Base-by-base conservation (phyloP, 2,888 invertebrate genomes). In the Metopia argyrocephala region DNA sequence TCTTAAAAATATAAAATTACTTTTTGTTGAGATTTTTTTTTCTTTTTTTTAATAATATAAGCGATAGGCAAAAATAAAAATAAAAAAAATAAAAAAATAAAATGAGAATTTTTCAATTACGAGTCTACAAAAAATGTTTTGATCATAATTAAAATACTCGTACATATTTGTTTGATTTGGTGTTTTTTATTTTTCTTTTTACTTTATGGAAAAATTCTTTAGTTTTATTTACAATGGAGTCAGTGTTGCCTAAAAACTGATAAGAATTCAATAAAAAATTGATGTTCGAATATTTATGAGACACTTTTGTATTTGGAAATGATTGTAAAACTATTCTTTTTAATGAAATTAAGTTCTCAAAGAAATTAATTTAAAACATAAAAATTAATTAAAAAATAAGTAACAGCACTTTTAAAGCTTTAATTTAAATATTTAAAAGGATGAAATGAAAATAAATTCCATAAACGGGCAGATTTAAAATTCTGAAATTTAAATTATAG, bases 71-170 rank as follows among this genome's bases (percentile, higher is more conserved):
- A 61, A 23, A 68, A 66, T 9, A 38, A 56, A 66, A 56, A 31
- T 20, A 6, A 23, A 56, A 1, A 5, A 4, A 25, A 0, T 38
- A 57, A 73, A 18, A 48, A 28, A 61, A 46, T 5, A 45, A 21
- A 57, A 23, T 27, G 57, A 61, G 38, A 9, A 31, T 25, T 45
- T 70, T 70, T 78, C 71, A 59, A 59, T 78, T 65, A 59, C 64
- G 48, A 70, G n/a, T n/a, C n/a, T n/a, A n/a, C n/a, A 71, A 65
- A 46, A 23, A 57, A 25, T 25, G n/a, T 59, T 23, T 12, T 54
- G 23, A 1, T 21, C 7, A 3, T 27, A 50, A 50, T 23, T 20
- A 64, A 76, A 57, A 70, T n/a, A n/a, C n/a, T n/a, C n/a, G n/a
- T n/a, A n/a, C n/a, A 56, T 70, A 21, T 45, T 48, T 76, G 62